Conservation (phyloP, 2,888 invertebrate genomes). For the Macrophya annulata region DNA sequence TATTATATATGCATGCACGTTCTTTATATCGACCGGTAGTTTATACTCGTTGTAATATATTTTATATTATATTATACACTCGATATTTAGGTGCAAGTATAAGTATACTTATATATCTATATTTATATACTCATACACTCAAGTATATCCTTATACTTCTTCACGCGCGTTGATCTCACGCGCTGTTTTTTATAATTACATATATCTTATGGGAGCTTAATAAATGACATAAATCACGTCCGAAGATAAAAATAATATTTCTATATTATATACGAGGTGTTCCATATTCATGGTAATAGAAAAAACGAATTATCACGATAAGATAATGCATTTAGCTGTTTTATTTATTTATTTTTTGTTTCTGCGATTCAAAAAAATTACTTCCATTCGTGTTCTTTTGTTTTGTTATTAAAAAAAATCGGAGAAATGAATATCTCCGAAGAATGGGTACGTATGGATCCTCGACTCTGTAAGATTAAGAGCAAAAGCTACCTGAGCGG, state of each 20-base stretch:
- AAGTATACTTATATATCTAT: neutral
- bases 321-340: neutral
- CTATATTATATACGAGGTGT: neutral
- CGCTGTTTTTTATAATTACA: constrained; percentile 35
- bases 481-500: neutral
- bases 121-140: neutral
- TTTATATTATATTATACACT: neutral
- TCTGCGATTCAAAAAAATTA: neutral
- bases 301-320: neutral
- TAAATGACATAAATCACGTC: constrained; percentile 45
- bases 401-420: too few relatives aligned
- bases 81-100: neutral
- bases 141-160: constrained; percentile 2
- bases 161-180: constrained; percentile 27
- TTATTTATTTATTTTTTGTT: neutral
- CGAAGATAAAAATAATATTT: constrained; percentile 1
- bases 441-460: neutral
- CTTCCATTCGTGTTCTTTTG: neutral
- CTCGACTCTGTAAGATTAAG: neutral
- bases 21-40: constrained; percentile 19
- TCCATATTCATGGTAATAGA: neutral
- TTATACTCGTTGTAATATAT: neutral
- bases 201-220: neutral
- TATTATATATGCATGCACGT: neutral
- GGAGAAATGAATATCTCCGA: neutral